These are phyloP conservation scores for Heliconius melpomene DNA, from an alignment of 1,140 invertebrate species.

Conservation along the genomic window DNA sequence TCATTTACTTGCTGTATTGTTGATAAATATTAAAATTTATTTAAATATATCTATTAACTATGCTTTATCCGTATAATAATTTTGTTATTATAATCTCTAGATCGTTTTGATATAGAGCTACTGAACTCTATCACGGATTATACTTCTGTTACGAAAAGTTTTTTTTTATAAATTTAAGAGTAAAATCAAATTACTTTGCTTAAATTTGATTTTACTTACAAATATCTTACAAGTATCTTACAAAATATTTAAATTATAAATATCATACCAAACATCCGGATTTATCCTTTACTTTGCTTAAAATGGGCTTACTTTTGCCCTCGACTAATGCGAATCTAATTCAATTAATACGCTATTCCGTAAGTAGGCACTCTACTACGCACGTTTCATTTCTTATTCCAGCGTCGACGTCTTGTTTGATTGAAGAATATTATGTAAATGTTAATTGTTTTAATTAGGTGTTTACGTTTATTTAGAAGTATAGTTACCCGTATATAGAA, in stretches of 20 bases:
- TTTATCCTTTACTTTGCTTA: not conserved
- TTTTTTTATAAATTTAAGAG: too few species aligned
- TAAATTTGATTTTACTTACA: too few species aligned
- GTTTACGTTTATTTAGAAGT: too few species aligned
- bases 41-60: not conserved
- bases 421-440: not conserved
- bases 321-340: not conserved
- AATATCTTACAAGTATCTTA: too few species aligned
- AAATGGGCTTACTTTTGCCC: not conserved
- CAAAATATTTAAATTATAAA: too few species aligned
- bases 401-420: not conserved
- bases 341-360: not conserved
- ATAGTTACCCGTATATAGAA: too few species aligned
- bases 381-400: conserved; percentile 1
- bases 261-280: not conserved
- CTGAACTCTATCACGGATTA: not conserved
- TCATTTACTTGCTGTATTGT: not conserved
- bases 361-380: not conserved
- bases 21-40: not conserved
- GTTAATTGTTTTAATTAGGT: not conserved
- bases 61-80: not conserved
- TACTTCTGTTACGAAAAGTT: not conserved
- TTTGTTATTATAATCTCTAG: too few species aligned
- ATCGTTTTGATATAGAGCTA: not conserved
- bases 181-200: too few species aligned